Conservation (phyloP, 2,888 invertebrate genomes). For the Agrilus mali region DNA sequence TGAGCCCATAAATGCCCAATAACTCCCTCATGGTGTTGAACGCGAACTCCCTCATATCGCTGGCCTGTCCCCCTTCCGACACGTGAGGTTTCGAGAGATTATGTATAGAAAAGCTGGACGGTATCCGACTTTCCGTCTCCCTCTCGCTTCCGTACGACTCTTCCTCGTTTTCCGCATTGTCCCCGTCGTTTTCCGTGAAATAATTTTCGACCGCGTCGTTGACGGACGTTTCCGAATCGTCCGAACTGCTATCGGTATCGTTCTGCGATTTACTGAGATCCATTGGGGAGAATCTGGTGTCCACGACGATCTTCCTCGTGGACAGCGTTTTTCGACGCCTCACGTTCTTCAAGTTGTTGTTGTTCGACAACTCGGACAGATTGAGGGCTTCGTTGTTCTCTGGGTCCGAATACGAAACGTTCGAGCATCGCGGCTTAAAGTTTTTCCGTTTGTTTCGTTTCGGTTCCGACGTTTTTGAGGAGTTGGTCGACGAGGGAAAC, state of each 20-base stretch:
- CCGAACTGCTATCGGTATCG: conserved; percentile 25
- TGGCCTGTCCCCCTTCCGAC: conserved; percentile 26
- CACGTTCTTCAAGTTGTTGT: conserved; percentile 27
- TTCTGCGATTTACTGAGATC: conserved; percentile 28
- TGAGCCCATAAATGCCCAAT: conserved; percentile 62
- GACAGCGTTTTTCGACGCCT: conserved; percentile 25
- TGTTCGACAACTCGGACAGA: conserved; percentile 22
- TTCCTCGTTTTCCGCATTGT: conserved; percentile 14
- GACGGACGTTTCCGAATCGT: conserved; percentile 20
- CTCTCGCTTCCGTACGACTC: conserved; percentile 10
- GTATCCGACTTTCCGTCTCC: conserved; percentile 23
- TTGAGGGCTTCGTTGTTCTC: conserved; percentile 19
- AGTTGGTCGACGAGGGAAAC: conserved; percentile 18
- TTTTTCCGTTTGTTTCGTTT: conserved; percentile 67
- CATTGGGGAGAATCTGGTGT: conserved; percentile 24
- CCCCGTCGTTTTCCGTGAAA: conserved; percentile 20
- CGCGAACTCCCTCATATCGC: conserved; percentile 61
- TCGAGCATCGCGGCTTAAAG: conserved; percentile 65
- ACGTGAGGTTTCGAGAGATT: conserved; percentile 32
- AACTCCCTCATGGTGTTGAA: conserved; percentile 70
- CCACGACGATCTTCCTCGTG: conserved; percentile 24
- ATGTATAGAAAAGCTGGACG: conserved; percentile 31
- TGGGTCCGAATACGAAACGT: conserved; percentile 39
- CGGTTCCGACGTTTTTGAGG: conserved; percentile 38
- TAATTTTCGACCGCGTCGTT: conserved; percentile 37